These are phyloP conservation scores for Xenus cinereus DNA, from an alignment of 2,113 vertebrate species.

Conservation along the genomic window DNA sequence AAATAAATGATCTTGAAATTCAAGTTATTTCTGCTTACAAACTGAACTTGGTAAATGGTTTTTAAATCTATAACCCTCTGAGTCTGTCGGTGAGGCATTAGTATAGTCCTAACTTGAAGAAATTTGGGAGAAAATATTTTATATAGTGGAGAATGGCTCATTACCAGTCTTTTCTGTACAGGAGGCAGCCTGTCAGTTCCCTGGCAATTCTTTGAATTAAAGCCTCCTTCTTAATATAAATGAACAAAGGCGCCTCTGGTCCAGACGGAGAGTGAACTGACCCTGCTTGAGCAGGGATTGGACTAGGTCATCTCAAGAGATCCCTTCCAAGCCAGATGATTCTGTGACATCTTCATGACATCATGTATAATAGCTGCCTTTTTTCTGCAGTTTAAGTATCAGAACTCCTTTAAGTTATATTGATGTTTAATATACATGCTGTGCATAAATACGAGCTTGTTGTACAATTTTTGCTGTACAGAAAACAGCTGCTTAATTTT, in stretches of 20 bases:
- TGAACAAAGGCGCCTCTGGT: background rate
- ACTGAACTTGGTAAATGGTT: background rate
- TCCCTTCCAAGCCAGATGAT: background rate
- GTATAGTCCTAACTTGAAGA: background rate
- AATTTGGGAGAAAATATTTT: background rate
- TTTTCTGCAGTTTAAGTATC: background rate
- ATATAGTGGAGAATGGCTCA: background rate
- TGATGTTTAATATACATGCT: background rate
- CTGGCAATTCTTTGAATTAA: background rate
- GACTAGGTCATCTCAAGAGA: background rate
- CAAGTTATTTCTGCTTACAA: background rate
- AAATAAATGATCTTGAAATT: background rate
- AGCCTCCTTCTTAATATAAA: background rate
- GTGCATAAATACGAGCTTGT: background rate
- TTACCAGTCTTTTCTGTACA: background rate
- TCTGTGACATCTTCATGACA: background rate
- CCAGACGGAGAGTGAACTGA: background rate
- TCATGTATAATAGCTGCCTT: background rate
- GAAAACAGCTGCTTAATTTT: background rate
- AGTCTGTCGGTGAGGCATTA: background rate
- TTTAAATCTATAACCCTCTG: background rate
- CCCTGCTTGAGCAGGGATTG: background rate
- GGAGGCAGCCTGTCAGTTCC: background rate
- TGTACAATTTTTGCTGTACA: background rate
- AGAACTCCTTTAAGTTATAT: background rate